Evolutionary conservation across 2,797 vertebrate genomes (phyloP).

Genomic region (Lacerta viridis): DNA sequence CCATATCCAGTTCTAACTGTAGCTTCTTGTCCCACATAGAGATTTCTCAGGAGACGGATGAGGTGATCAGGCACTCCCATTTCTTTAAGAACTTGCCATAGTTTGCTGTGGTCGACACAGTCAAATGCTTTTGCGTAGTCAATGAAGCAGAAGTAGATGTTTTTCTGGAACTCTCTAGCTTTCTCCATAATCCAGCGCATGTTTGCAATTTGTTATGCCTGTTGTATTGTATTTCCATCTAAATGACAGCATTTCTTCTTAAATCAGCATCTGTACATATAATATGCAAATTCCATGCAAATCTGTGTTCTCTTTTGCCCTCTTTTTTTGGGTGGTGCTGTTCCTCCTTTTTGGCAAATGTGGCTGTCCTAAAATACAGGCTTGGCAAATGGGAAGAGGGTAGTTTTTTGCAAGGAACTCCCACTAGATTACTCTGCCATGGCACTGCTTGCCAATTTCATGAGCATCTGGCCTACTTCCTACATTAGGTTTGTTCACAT

Average conservation of each 20-base stretch:
- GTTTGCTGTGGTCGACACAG: too few relatives aligned
- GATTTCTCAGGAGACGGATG: too few relatives aligned
- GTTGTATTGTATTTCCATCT: neutral
- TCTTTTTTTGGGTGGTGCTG: neutral
- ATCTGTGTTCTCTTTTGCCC: neutral
- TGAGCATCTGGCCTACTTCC: neutral
- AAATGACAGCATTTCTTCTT: neutral
- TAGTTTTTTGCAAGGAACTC: neutral
- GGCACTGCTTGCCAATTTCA: neutral
- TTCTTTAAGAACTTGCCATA: too few relatives aligned
- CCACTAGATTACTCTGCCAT: neutral
- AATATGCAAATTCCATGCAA: neutral
- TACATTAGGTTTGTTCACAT: neutral
- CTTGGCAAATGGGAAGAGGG: neutral
- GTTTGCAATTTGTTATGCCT: too few relatives aligned
- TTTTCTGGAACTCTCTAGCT: too few relatives aligned
- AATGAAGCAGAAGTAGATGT: too few relatives aligned
- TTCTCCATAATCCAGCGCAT: too few relatives aligned
- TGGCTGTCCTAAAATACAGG: neutral
- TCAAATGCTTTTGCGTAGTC: too few relatives aligned
- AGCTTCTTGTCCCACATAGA: too few relatives aligned
- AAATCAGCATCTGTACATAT: neutral
- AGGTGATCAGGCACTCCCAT: too few relatives aligned
- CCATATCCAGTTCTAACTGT: too few relatives aligned
- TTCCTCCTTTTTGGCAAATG: neutral